Evolutionary conservation across 2,113 vertebrate species (phyloP).

Genomic region (Alethe castanea): DNA sequence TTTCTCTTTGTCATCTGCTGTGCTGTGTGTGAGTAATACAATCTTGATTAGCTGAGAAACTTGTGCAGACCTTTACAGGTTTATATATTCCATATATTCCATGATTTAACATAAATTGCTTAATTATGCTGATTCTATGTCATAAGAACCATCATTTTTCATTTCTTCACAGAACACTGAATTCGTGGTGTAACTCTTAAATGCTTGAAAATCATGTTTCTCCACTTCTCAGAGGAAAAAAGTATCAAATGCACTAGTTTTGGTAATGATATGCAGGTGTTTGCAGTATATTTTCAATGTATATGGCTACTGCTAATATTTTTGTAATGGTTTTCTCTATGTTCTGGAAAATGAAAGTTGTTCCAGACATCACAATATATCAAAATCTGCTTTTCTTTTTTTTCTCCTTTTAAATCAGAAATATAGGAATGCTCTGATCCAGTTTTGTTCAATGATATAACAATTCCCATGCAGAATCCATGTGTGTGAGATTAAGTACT

Average conservation of each 20-base stretch:
- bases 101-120: background rate
- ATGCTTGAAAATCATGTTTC: background rate
- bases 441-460: background rate
- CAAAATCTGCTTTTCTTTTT: background rate
- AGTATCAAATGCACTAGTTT: background rate
- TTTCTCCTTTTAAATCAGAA: background rate
- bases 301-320: background rate
- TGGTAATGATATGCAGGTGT: background rate
- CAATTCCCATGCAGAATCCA: background rate
- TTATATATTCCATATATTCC: background rate
- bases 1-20: constrained; percentile 12
- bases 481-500: background rate
- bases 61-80: background rate
- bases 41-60: background rate
- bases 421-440: background rate
- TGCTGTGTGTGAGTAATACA: background rate
- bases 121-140: background rate
- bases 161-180: background rate
- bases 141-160: background rate
- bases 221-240: background rate
- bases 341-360: background rate
- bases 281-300: background rate
- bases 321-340: background rate
- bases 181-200: background rate
- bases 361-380: background rate